Percentiles rank a stretch among this genome's conserved stretches.
These are phyloP conservation scores for Cerastis leucographa DNA, from an alignment of 2,888 invertebrate species.

Conservation along the genomic window DNA sequence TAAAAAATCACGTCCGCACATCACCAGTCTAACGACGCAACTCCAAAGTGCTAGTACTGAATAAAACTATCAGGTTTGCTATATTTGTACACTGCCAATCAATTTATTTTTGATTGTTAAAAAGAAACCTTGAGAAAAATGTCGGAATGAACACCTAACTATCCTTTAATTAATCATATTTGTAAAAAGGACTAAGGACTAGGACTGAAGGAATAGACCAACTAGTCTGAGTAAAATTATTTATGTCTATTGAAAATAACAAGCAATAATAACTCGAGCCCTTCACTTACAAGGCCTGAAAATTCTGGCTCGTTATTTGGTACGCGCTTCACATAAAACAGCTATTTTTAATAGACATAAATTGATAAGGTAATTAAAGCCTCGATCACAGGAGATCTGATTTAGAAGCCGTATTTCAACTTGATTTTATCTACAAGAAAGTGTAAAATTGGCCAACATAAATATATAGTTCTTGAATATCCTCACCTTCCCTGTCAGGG, in stretches of 20 bases:
- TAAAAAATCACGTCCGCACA: no score
- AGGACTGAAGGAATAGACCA: no score
- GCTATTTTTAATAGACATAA: neutral
- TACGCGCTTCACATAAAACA: neutral
- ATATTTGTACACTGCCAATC: no score
- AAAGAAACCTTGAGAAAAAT: neutral
- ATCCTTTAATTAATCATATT: neutral
- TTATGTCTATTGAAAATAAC: neutral
- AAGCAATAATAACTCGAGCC: neutral
- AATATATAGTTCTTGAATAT: neutral
- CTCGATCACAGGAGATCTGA: neutral
- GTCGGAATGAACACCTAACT: neutral
- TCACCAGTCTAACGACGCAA: no score
- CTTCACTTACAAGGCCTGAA: neutral
- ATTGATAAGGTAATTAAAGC: neutral
- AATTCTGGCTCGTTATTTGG: neutral
- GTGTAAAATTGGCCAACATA: neutral
- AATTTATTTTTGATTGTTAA: no score
- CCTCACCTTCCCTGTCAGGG: constrained; percentile 97
- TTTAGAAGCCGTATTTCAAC: neutral
- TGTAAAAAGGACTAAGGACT: no score
- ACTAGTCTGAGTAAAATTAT: neutral
- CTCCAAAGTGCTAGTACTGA: no score
- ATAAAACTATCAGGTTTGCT: no score
- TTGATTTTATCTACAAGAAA: neutral